Evolutionary conservation across 1,140 invertebrate genomes (phyloP).

Genomic region (Hermatobates lingyangjiaoensis): DNA sequence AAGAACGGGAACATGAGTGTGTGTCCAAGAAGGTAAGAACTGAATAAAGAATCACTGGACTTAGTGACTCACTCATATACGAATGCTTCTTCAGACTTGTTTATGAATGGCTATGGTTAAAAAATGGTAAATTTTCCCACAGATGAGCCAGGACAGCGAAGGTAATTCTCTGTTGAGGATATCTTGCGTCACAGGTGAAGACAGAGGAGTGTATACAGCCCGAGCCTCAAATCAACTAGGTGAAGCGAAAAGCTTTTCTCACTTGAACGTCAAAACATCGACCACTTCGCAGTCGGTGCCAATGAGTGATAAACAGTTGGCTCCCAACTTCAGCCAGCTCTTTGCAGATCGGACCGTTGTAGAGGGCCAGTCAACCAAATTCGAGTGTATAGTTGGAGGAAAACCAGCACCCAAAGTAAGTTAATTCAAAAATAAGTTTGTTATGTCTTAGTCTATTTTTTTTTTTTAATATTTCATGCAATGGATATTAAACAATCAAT

Average conservation of each 20-base stretch:
- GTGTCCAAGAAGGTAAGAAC: too few relatives aligned
- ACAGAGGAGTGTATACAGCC: slow-evolving; percentile 57
- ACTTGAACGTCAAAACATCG: slow-evolving; percentile 42
- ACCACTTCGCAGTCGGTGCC: slow-evolving; percentile 17
- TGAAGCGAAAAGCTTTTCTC: slow-evolving; percentile 62
- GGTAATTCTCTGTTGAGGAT: slow-evolving; percentile 39
- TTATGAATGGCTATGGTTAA: too few relatives aligned
- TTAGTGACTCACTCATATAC: too few relatives aligned
- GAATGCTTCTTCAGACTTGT: too few relatives aligned
- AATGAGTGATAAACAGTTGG: slow-evolving; percentile 33
- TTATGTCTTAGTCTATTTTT: too few relatives aligned
- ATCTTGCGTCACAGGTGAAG: slow-evolving; percentile 31
- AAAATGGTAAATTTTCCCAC: slow-evolving; percentile 5
- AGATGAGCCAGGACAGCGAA: slow-evolving; percentile 27
- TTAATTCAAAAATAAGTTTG: not conserved
- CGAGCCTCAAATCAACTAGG: slow-evolving; percentile 49
- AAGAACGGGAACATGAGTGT: too few relatives aligned
- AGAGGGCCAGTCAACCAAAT: slow-evolving; percentile 37
- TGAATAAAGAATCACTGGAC: too few relatives aligned
- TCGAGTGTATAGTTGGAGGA: slow-evolving; percentile 49
- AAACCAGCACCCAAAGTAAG: slow-evolving; percentile 51
- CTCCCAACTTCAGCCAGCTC: slow-evolving; percentile 43
- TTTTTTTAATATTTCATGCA: too few relatives aligned
- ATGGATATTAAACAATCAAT: too few relatives aligned
- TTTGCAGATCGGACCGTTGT: slow-evolving; percentile 33